Evolutionary conservation across 2,797 vertebrate species (phyloP).

Genomic region (Poeciliopsis infans): DNA sequence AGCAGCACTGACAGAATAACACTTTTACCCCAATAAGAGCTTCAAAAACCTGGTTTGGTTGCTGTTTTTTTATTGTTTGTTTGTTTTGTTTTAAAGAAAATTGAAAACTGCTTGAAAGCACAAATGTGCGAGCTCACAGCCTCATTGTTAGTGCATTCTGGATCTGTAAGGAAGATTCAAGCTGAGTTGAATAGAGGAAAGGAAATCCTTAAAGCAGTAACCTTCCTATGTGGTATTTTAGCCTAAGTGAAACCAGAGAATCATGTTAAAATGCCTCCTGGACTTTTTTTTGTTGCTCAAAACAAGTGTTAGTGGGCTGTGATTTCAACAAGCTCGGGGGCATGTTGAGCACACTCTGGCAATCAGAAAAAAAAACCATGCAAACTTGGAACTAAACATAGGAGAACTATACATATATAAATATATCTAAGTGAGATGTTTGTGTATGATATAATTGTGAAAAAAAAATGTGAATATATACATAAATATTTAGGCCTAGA

Average conservation of each 20-base stretch:
- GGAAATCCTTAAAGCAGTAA: slow-evolving; percentile 67
- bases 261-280: slow-evolving; percentile 51
- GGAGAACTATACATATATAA: slow-evolving; percentile 75
- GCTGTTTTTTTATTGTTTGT: neutral
- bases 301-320: slow-evolving; percentile 61
- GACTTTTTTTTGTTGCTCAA: slow-evolving; percentile 26
- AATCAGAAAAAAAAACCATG: slow-evolving; percentile 73
- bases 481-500: slow-evolving; percentile 78
- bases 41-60: slow-evolving; percentile 18
- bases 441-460: slow-evolving; percentile 80
- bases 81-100: neutral
- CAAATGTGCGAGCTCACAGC: slow-evolving; percentile 42
- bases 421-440: slow-evolving; percentile 80
- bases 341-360: slow-evolving; percentile 57
- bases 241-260: slow-evolving; percentile 43
- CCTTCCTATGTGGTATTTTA: slow-evolving; percentile 56
- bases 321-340: slow-evolving; percentile 60
- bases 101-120: slow-evolving; percentile 30
- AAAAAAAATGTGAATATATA: slow-evolving; percentile 72
- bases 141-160: slow-evolving; percentile 32
- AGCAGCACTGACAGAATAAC: slow-evolving; percentile 46
- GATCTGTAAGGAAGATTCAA: slow-evolving; percentile 57
- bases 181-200: slow-evolving; percentile 61
- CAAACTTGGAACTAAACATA: slow-evolving; percentile 75
- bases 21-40: slow-evolving; percentile 58